Conservation (phyloP, 1,140 invertebrate genomes). For the Bursaphelenchus mucronatus region DNA sequence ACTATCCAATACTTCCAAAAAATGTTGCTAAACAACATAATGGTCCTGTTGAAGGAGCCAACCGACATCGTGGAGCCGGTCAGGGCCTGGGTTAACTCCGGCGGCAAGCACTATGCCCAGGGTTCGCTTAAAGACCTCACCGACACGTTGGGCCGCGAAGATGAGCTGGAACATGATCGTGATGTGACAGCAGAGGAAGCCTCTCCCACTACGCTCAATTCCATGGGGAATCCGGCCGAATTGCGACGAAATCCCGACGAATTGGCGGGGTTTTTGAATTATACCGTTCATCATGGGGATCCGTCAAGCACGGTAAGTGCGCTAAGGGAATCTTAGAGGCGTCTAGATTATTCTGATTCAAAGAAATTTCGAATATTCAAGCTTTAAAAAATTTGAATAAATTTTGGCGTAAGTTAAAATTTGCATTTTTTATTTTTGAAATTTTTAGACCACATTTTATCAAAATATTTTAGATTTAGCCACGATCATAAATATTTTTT, state of each 20-base stretch:
- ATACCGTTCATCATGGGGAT: constrained; percentile 13
- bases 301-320: constrained; percentile 12
- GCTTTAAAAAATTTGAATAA: too few species aligned
- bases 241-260: constrained; percentile 13
- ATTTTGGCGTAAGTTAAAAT: not conserved
- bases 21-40: too few species aligned
- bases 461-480: too few species aligned
- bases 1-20: too few species aligned
- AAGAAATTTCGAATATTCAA: not conserved
- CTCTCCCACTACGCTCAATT: not conserved
- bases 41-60: not conserved
- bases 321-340: too few species aligned
- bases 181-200: not conserved
- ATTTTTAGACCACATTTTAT: not conserved
- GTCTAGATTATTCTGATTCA: not conserved
- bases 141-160: constrained; percentile 26
- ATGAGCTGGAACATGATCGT: constrained; percentile 15
- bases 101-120: constrained; percentile 41
- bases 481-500: too few species aligned
- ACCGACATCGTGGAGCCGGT: constrained; percentile 29
- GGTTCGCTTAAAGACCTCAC: not conserved
- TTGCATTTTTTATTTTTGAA: not conserved
- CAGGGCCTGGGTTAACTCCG: constrained; percentile 39
- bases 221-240: not conserved
- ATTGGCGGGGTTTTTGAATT: constrained; percentile 13